Evolutionary conservation across 2,113 vertebrate genomes (phyloP), one percentile per base, ranked within the genome.

Genomic region (Anolis carolinensis): DNA sequence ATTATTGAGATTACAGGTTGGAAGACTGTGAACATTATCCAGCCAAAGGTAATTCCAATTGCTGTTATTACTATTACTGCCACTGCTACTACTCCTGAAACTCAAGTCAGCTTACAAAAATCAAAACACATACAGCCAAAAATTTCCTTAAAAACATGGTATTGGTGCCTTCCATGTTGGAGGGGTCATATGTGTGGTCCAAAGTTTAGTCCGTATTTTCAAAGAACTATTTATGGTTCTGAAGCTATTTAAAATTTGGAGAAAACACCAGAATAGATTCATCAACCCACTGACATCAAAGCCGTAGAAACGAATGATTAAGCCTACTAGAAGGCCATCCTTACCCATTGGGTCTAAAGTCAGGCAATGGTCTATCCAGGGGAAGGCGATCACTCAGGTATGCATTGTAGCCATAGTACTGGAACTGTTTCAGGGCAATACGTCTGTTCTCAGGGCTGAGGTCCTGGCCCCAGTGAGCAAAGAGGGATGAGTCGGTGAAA

Each of bases 391-490:
- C 98, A 13, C 99, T 99, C 96, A 99, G 98, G 97, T 99, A 99
- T 87, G 98, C 97, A 0, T 99, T 99, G 95, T 99, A 99, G 88
- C 99, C 99, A 0, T 99, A 99, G 93, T 99, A 99, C 95, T 99
- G 98, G 95, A 99, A 99, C 90, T 98, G 98, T 88, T 99, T 99
- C 55, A 99, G 97, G 0, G 99, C 99, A 20, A 97, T 81, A 3
- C 98, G 96, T 16, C 97, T 94, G 82, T 96, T 97, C 87, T 99
- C 98, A 0, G 98, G 97, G 86, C 96, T 96, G 83, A 99, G 97
- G 67, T 99, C 98, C 93, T 98, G 98, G 84, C 99, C 99, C 99
- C 99, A 99, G 93, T 98, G 98, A 85, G 97, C 96, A 81, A 99
- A 99, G 81, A 99, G 97, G 0, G 98, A 99, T 0, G 98, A 99